Conservation (phyloP, 2,113 vertebrate genomes). For the Heterocephalus glaber region DNA sequence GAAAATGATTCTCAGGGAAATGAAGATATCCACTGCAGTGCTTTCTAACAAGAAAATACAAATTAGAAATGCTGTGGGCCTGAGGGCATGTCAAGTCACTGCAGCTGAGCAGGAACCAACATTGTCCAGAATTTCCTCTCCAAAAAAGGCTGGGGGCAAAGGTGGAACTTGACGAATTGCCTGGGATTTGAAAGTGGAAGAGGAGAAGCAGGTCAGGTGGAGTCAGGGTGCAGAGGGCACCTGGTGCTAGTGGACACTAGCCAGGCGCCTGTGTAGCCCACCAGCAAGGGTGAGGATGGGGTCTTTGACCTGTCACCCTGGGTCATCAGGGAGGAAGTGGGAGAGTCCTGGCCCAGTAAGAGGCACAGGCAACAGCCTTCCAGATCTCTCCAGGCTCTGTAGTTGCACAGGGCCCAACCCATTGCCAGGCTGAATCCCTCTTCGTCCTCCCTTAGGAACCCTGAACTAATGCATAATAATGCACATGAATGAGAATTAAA, state of each 20-base stretch:
- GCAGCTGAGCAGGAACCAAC: not conserved
- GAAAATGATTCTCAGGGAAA: not conserved
- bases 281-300: not conserved
- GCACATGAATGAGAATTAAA: not conserved
- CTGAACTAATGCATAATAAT: too few species aligned
- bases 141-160: accelerated
- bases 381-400: too few species aligned
- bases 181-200: not conserved
- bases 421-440: not conserved
- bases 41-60: not conserved
- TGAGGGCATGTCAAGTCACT: accelerated
- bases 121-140: not conserved
- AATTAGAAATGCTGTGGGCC: accelerated
- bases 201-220: not conserved
- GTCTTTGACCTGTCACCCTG: accelerated
- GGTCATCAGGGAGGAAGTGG: not conserved
- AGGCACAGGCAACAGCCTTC: not conserved
- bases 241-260: not conserved
- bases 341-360: not conserved
- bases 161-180: not conserved
- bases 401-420: not conserved
- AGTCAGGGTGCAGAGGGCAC: not conserved
- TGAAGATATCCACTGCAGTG: not conserved
- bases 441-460: not conserved
- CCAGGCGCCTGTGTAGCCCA: not conserved